Evolutionary conservation across 37 sponge, comb jelly and placozoan species (phyloP), one percentile per base, ranked within the genome.

Genomic region (Cliona cf. orientalis): DNA sequence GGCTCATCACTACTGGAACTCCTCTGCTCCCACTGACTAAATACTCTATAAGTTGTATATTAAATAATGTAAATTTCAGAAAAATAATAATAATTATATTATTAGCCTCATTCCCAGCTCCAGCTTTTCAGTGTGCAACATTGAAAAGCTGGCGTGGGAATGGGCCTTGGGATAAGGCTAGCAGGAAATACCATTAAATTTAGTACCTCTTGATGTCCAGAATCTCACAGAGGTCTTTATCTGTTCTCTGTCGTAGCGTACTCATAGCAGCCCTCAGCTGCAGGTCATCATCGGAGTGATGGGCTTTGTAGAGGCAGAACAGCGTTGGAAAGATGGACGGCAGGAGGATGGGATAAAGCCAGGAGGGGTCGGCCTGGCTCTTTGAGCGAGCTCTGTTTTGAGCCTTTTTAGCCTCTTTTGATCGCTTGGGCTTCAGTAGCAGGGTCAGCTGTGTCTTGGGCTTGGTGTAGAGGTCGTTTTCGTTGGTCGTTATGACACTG

Each of bases 321-420:
- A 91, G 77, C 0, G 92, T 75, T 3, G 84, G 84, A 76, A 70
- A 78, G 71, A 87, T 79, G 58, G 73, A 70, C 12, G 83, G 82
- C 19, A 92, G 86, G 38, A 87, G 46, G 25, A 80, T 56, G 5
- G 89, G 92, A 62, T 85, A 71, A 23, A 85, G 86, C 78, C 78
- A 78, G 26, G 71, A 39, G 36, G 78, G 63, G 71, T 85, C 84
- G 2, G 29, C 59, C 6, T 55, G 1, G 34, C 25, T 61, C 11
- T 49, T 49, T 17, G 11, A 19, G 22, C 17, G 64, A 1, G 9
- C 33, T 33, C 12, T 45, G 7, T 40, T 39, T 39, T 41, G 19
- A 42, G 64, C n/a, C 3, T 31, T 63, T 33, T 62, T 75, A 12
- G 25, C 11, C 36, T 29, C 11, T 6, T 12, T 2, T n/a, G 5